Evolutionary conservation across 2,113 vertebrate species (phyloP), one percentile per base, ranked within the genome.

Genomic region (Gyps fulvus): DNA sequence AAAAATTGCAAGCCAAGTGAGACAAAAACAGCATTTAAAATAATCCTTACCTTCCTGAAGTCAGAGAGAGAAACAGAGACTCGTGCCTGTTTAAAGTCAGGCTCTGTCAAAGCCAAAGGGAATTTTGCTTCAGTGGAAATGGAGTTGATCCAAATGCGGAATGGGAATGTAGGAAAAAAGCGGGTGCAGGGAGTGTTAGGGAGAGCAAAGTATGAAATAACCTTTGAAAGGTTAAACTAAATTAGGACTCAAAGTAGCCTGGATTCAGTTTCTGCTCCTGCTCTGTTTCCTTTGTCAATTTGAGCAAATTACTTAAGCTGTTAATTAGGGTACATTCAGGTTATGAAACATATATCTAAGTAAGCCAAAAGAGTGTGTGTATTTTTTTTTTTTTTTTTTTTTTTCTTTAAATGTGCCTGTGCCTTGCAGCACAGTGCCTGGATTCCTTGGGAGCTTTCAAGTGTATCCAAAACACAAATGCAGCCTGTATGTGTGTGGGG

Each of bases 71-170:
- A 73, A 93, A 49, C 3, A 47, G 58, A 88, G 42, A 40, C 8
- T 83, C 2, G 1, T 58, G 76, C 13, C 42, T 93, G n/a, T 70
- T 91, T 63, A 57, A 94, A 83, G 77, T 71, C 11, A n/a, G 54
- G 25, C 55, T 84, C 67, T 78, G 50, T 47, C 45, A 77, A 86
- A 94, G 83, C 34, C 86, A 93, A 95, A 89, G 86, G 76, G 90
- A 93, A 77, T 95, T 94, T 94, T 93, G 87, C 95, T 94, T 70
- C 90, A 91, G 29, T 92, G 77, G 57, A 86, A 90, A 74, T 92
- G 88, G 83, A 93, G 10, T 43, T 42, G 47, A 76, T 95, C 83
- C 90, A 96, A 93, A 70, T 6, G 12, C 14, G 65, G 67, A 65
- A 83, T 71, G 79, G 23, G 65, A 89, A 78, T 2, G 11, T 34